Percentiles rank a stretch among this genome's conserved stretches.
These are phyloP conservation scores for Pampus argenteus DNA, from an alignment of 2,797 vertebrate genomes.

Conservation along the genomic window DNA sequence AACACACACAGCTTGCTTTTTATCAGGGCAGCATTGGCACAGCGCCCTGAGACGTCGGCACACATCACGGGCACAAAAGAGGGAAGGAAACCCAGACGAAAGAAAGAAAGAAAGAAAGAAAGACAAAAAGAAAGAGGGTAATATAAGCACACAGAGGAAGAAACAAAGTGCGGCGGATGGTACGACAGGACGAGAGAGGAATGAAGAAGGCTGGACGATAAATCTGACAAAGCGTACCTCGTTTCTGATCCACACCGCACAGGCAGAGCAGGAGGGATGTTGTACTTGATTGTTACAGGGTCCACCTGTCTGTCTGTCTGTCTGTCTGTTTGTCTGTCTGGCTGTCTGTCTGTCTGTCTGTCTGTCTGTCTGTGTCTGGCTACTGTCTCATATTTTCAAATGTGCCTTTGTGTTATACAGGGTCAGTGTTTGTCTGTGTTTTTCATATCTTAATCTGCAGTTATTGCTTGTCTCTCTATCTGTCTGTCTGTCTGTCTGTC, in stretches of 20 bases:
- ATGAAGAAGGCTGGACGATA: conserved; percentile 40
- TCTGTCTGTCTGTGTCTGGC: conserved; percentile 33
- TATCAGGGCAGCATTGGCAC: conserved; percentile 71
- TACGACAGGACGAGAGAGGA: conserved; percentile 17
- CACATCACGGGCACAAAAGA: conserved; percentile 76
- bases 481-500: not conserved
- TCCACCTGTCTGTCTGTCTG: conserved; percentile 61
- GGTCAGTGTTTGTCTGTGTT: conserved; percentile 17
- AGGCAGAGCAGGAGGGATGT: conserved; percentile 58
- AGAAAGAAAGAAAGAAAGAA: conserved; percentile 29
- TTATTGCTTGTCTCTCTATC: not conserved
- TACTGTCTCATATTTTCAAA: conserved; percentile 25
- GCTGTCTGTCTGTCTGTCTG: conserved; percentile 41
- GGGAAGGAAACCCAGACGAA: conserved; percentile 55
- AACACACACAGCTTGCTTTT: conserved; percentile 56
- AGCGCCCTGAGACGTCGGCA: conserved; percentile 70
- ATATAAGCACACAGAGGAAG: conserved; percentile 35
- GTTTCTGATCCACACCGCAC: conserved; percentile 51
- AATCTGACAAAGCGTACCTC: conserved; percentile 62
- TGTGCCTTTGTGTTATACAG: conserved; percentile 22
- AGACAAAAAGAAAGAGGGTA: conserved; percentile 27
- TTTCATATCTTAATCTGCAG: conserved; percentile 23
- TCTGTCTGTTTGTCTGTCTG: conserved; percentile 28
- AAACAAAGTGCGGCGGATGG: conserved; percentile 38
- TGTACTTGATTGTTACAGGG: conserved; percentile 62